These are phyloP conservation scores for Lerista edwardsae DNA, from an alignment of 2,797 vertebrate species.

Conservation along the genomic window DNA sequence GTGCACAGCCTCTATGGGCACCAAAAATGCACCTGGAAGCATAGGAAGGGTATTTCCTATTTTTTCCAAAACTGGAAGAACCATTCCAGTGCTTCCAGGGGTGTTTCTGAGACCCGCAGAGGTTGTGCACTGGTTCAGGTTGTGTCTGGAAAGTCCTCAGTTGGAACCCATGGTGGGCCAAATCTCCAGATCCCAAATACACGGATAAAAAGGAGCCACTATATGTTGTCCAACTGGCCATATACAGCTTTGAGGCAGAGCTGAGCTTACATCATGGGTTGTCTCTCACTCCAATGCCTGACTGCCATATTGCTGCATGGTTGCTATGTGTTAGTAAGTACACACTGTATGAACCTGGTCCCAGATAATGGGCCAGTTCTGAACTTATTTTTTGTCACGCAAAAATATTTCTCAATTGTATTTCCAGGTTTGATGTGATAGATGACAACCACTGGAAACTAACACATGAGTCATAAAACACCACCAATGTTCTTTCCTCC, in stretches of 20 bases:
- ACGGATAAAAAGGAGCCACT: too few relatives aligned
- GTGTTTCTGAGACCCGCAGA: too few relatives aligned
- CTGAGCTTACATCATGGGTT: background rate
- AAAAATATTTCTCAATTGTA: constrained; percentile 8
- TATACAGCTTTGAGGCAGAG: background rate
- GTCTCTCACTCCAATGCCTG: background rate
- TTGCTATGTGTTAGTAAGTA: background rate
- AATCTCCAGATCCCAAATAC: too few relatives aligned
- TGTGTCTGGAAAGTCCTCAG: too few relatives aligned
- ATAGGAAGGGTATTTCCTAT: too few relatives aligned
- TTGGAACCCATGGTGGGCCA: too few relatives aligned
- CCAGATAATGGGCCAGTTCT: background rate
- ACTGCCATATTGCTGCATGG: background rate
- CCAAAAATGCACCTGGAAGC: too few relatives aligned
- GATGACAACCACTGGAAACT: background rate
- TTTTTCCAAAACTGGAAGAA: too few relatives aligned
- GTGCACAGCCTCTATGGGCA: too few relatives aligned
- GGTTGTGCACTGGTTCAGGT: too few relatives aligned
- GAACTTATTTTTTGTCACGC: background rate
- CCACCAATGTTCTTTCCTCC: constrained; percentile 4
- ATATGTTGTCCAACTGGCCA: background rate
- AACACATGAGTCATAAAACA: background rate
- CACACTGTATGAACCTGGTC: background rate
- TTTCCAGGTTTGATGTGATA: background rate
- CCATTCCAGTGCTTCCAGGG: too few relatives aligned